Base-by-base conservation (phyloP, 2,113 vertebrate species). In the Leptobrachium ailaonicum region DNA sequence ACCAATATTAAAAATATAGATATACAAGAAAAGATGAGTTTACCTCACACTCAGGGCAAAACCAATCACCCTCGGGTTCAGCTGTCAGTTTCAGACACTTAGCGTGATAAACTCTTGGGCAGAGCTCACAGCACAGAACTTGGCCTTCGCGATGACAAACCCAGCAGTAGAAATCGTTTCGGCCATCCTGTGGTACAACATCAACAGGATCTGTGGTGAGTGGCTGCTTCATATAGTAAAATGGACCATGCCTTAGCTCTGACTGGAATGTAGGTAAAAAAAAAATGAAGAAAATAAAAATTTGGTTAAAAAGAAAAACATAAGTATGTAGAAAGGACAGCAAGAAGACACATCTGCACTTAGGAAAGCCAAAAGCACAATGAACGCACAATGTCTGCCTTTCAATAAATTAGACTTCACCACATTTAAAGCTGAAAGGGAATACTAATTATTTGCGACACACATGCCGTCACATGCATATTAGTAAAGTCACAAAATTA, bases 191-290 rank as follows among this genome's bases (percentile, higher is more conserved):
- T 85, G 97, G 97, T 96, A 98, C 96, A 98, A 98, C 97, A 98
- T 98, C 97, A 98, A 99, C 96, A 98, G 97, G 97, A 95, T 99
- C 98, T 99, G 97, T 98, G 95, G 97, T 98, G 96, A 99, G 97
- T 97, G 96, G 97, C 96, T 98, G 97, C 97, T 99, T 99, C 96
- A 97, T 90, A 98, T 99, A 99, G 97, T 99, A 98, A 99, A 99
- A 99, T 95, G 97, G 98, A 97, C 97, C 98, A 95, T 99, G 97
- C 96, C 98, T 99, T 98, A 99, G 97, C 87, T 98, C 97, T 96
- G 96, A 99, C 97, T 99, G 97, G 90, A 99, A 99, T 95, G 97
- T 96, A 98, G 97, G 96, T 94, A 96, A 99, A 95, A 99, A 90
- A 95, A 99, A 94, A 98, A 96, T 97, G 97, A 94, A 97, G 97